Evolutionary conservation across 2,888 invertebrate genomes (phyloP), one percentile per base, ranked within the genome.

Genomic region (Seira musarum): DNA sequence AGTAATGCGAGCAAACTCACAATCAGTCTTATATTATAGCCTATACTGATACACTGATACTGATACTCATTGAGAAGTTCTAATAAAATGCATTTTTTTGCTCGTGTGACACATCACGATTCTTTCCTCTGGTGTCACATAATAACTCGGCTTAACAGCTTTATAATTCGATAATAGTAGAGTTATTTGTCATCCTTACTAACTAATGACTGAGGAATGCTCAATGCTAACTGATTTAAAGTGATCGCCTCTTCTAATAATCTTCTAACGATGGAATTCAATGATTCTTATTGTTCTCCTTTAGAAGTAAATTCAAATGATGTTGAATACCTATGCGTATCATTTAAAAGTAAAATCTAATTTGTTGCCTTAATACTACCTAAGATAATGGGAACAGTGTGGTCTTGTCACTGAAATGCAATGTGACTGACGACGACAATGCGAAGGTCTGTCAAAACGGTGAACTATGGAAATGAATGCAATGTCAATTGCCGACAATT

Each of bases 261-360:
- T 2, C 8, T 8, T 30, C 30, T 30, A 8, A 8, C 49, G 17
- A 49, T 49, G 49, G 49, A 49, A 49, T 49, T n/a, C 49, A 49
- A 49, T 49, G 49, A 49, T 8, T 13, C 2, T 5, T 49, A 49
- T 49, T 40, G 40, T 40, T 40, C 40, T 40, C 40, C 5, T 40
- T 40, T 13, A 40, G 6, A 40, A 13, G 40, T 8, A 40, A 40
- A 49, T 49, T 13, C 15, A 49, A 49, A 49, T 30, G 30, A 30
- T 30, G 8, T 30, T 30, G 17, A 49, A 49, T 49, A 15, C 49
- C 49, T 49, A 49, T 15, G 49, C 49, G 49, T 49, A 49, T 49
- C 49, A 49, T 2, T 49, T 49, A 49, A 49, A 49, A 49, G 49
- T 13, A 49, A 49, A 49, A 49, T 49, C 49, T 49, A 49, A 49